Evolutionary conservation across 2,113 vertebrate species (phyloP).

Genomic region (Calidris pygmaea): DNA sequence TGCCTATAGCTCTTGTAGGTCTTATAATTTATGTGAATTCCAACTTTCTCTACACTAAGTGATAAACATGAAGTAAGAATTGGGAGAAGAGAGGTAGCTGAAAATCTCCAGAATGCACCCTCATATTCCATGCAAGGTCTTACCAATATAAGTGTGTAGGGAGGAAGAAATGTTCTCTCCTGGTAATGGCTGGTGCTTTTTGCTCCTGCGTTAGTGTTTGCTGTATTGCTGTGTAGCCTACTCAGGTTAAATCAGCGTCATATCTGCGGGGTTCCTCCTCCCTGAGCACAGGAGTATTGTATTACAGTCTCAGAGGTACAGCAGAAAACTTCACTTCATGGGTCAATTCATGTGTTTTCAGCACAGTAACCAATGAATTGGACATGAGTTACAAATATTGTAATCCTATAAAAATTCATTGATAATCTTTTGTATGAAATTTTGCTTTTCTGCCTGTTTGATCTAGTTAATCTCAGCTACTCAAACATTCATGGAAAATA

Average conservation of each 20-base stretch:
- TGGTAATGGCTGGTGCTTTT: neutral
- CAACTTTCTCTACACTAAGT: neutral
- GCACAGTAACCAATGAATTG: neutral
- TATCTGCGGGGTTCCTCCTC: neutral
- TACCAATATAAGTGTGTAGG: neutral
- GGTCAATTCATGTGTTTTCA: neutral
- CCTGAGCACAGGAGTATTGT: neutral
- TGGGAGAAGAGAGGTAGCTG: neutral
- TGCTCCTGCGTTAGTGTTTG: neutral
- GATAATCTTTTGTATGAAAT: neutral
- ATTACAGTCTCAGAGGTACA: neutral
- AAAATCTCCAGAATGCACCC: neutral
- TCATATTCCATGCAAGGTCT: neutral
- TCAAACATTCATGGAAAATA: slow-evolving; percentile 38
- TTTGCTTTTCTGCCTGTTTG: neutral
- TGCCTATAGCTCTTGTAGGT: neutral
- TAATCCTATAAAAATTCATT: neutral
- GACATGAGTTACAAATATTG: neutral
- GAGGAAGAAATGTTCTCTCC: neutral
- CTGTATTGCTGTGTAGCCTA: neutral
- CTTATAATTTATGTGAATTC: neutral
- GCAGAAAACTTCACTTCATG: neutral
- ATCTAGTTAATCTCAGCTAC: neutral
- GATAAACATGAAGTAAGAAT: neutral
- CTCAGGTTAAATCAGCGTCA: neutral